Conservation (phyloP, 2,888 invertebrate genomes). For the Drosophila lutescens region DNA sequence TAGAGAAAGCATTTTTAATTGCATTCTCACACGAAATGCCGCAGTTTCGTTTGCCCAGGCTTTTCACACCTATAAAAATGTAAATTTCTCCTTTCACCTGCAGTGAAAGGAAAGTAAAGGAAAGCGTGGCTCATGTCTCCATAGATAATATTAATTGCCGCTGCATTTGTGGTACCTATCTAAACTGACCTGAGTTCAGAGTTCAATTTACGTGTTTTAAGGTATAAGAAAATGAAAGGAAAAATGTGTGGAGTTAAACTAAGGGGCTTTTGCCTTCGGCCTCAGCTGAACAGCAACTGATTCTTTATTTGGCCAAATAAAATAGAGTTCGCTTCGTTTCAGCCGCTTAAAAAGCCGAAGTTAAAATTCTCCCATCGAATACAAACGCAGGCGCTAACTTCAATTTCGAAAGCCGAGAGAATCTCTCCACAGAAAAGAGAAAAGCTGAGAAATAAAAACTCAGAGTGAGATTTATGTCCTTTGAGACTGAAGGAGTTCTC, state of each 20-base stretch:
- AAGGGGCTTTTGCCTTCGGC: slow-evolving; percentile 57
- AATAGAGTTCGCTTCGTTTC: slow-evolving; percentile 12
- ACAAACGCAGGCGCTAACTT: slow-evolving; percentile 38
- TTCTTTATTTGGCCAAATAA: slow-evolving; percentile 32
- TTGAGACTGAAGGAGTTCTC: not conserved
- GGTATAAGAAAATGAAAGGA: not conserved
- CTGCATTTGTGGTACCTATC: slow-evolving; percentile 20
- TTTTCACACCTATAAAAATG: slow-evolving; percentile 72
- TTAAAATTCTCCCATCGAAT: not conserved
- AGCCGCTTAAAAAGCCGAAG: slow-evolving; percentile 38
- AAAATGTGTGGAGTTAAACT: not conserved
- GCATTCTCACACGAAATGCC: slow-evolving; percentile 71
- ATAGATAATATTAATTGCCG: slow-evolving; percentile 62
- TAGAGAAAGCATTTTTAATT: slow-evolving; percentile 71
- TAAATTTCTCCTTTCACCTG: slow-evolving; percentile 38
- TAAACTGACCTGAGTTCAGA: slow-evolving; percentile 8
- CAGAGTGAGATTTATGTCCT: slow-evolving; percentile 1
- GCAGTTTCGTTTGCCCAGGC: slow-evolving; percentile 52
- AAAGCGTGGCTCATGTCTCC: slow-evolving; percentile 20
- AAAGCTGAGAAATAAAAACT: not conserved
- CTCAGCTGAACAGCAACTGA: slow-evolving; percentile 68
- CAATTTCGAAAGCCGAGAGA: slow-evolving; percentile 22
- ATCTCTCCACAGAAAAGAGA: slow-evolving; percentile 28
- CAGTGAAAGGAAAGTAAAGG: slow-evolving; percentile 11
- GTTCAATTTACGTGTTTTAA: slow-evolving; percentile 12